Evolutionary conservation across 2,888 invertebrate genomes (phyloP).

Genomic region (Clitarchus hookeri): DNA sequence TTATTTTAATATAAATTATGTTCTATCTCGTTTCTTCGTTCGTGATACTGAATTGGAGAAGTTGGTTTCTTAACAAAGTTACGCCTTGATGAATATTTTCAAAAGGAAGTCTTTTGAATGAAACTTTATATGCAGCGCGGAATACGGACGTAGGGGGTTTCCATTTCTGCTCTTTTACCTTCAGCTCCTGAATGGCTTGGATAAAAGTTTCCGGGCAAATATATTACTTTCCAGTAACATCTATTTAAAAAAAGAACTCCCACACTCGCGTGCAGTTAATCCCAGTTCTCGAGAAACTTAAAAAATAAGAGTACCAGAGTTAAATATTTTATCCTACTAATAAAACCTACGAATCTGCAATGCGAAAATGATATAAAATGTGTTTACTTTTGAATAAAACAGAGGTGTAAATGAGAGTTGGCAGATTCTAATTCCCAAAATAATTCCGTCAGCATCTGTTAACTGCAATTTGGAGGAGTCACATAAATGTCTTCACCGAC

Average conservation of each 20-base stretch:
- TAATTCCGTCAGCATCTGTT: too few relatives aligned
- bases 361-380: neutral
- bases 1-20: neutral
- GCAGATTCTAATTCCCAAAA: neutral
- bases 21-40: neutral
- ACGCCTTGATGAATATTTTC: constrained; percentile 1
- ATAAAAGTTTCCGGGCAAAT: neutral
- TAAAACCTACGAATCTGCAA: neutral
- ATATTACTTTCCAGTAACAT: neutral
- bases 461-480: too few relatives aligned
- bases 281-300: neutral
- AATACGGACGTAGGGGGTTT: neutral
- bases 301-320: neutral
- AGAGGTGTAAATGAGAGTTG: too few relatives aligned
- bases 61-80: neutral
- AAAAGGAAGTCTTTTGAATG: constrained; percentile 14
- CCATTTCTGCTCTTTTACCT: neutral
- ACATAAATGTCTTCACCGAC: too few relatives aligned
- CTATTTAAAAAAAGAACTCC: neutral
- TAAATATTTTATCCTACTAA: neutral
- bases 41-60: neutral
- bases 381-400: neutral
- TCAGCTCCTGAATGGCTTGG: neutral
- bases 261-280: neutral
- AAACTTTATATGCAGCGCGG: neutral